Evolutionary conservation across 2,113 vertebrate genomes (phyloP), one percentile per base, ranked within the genome.

Genomic region (Atrichornis clamosus): DNA sequence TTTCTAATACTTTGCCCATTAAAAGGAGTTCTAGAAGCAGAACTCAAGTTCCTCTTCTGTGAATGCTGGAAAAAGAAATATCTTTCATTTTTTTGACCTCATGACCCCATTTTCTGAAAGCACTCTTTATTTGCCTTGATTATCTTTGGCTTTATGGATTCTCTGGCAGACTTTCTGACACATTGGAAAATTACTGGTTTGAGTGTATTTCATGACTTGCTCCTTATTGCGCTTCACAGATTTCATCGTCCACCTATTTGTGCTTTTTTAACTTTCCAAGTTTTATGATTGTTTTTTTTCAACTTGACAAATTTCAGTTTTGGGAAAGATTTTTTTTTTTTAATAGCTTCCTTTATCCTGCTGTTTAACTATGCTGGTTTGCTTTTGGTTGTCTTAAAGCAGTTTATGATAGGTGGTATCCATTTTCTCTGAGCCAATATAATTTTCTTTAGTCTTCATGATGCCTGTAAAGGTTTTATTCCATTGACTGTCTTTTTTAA

Each of bases 161-260:
- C 55, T 67, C 76, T 96, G 95, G 86, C 79, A 90, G 55, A 35
- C 28, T 88, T 80, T 92, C 72, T 84, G 72, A 90, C 72, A 94
- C 63, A 39, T 47, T 77, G 63, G 79, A 76, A 87, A 95, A 84
- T 41, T 46, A 77, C 72, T 50, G 59, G n/a, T 84, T 53, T 55
- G 79, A 90, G 62, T 26, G 32, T 15, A 50, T 86, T 69, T 94
- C 75, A 67, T 74, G 4, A 65, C 27, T 86, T 42, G 49, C 6
- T 80, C 58, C 37, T 89, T 41, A 85, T 58, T 93, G 63, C 93
- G 33, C 37, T 72, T 42, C 67, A 53, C 9, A 37, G 30, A 73
- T 63, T 88, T 83, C 79, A 90, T 30, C 10, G 30, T 70, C n/a
- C 9, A 7, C 20, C 50, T 62, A 33, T 65, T 76, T 72, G 73